These are phyloP conservation scores for Archocentrus centrarchus DNA, from an alignment of 2,113 vertebrate species.

Conservation along the genomic window DNA sequence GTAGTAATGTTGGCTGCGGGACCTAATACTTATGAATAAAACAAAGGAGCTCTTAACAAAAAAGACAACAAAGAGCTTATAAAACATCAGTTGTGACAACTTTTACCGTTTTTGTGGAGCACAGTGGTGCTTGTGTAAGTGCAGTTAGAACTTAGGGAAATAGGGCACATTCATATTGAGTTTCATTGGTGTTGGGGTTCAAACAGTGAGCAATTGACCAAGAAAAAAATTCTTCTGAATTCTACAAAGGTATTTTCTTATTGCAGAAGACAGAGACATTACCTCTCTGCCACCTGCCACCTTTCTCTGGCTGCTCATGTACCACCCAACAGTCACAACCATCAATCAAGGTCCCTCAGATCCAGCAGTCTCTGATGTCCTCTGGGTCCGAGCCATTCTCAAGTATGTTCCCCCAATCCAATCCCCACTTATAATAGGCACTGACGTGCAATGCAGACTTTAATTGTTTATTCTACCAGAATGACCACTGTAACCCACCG, in stretches of 20 bases:
- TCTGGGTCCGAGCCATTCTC: too few relatives aligned
- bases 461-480: background rate
- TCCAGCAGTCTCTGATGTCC: too few relatives aligned
- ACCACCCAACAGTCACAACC: too few relatives aligned
- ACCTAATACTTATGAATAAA: constrained; percentile 12
- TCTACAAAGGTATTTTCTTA: background rate
- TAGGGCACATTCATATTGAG: background rate
- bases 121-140: background rate
- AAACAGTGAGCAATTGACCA: background rate
- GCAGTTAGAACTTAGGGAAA: background rate
- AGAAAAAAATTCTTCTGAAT: background rate
- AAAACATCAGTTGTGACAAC: background rate
- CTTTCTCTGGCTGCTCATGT: background rate
- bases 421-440: too few relatives aligned
- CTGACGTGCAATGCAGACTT: background rate
- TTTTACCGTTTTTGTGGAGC: background rate
- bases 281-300: background rate
- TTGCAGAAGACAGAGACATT: too few relatives aligned
- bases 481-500: rapidly evolving
- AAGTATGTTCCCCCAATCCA: too few relatives aligned
- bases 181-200: background rate
- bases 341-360: too few relatives aligned
- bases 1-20: background rate
- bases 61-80: background rate
- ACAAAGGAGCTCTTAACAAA: background rate